phyloP scores from a whole-genome alignment of 2,888 invertebrate genomes.

The Anthophora plumipes region DNA sequence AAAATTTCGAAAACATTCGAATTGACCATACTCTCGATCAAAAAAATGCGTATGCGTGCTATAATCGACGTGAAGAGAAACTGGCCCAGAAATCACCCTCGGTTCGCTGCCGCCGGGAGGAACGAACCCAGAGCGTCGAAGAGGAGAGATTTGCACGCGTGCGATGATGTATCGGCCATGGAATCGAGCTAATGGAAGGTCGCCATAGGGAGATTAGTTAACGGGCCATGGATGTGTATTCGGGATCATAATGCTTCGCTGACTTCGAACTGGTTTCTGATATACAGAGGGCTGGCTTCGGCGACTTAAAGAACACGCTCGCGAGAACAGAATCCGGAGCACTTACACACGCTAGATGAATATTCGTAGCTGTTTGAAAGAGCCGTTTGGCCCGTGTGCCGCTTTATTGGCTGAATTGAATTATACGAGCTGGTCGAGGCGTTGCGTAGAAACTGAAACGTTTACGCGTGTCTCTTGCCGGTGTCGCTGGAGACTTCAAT shows the following conservation, averaged over 20 bases:
- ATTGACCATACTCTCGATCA: no score
- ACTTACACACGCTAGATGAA: conserved; percentile 21
- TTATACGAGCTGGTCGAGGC: not conserved
- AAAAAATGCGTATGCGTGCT: no score
- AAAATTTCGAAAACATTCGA: no score
- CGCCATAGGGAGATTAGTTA: conserved; percentile 79
- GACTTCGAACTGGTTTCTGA: conserved; percentile 76
- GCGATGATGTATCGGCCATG: conserved; percentile 76
- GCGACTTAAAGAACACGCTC: not conserved
- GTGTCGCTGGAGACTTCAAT: conserved; percentile 21
- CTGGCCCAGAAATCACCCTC: not conserved
- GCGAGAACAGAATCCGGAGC: conserved; percentile 50
- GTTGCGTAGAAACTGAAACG: conserved; percentile 30
- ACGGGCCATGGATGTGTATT: conserved; percentile 75
- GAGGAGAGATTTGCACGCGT: conserved; percentile 43
- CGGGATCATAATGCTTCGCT: conserved; percentile 78
- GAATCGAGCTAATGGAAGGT: conserved; percentile 80
- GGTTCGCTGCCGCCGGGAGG: conserved; percentile 5
- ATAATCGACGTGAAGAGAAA: not conserved
- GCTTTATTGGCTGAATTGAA: conserved; percentile 36
- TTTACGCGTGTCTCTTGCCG: not conserved
- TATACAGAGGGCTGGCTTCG: conserved; percentile 41
- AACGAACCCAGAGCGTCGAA: conserved; percentile 44
- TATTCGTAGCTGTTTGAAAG: not conserved
- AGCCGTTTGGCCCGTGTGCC: not conserved